A percentile compares a stretch with the other conserved stretches of the same genome.
These are phyloP conservation scores for Gavia stellata DNA, from an alignment of 2,113 vertebrate genomes.

Conservation along the genomic window DNA sequence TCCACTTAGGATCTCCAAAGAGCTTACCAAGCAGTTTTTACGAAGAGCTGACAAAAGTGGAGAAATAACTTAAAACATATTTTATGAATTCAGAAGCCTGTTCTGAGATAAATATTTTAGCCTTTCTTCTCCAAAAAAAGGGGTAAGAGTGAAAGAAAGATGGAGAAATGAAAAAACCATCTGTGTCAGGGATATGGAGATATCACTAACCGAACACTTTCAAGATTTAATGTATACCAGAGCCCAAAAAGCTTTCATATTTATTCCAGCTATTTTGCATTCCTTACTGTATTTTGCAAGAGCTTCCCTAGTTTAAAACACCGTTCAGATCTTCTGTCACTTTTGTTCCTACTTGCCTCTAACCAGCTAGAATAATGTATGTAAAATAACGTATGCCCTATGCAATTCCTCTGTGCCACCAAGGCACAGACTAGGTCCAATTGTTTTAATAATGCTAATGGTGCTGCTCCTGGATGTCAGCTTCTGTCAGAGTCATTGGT, in stretches of 20 bases:
- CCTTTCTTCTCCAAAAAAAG: not conserved
- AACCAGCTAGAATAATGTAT: not conserved
- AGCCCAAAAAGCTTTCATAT: not conserved
- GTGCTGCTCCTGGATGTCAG: not conserved
- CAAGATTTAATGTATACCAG: not conserved
- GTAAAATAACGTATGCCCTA: not conserved
- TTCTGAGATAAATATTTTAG: conserved; percentile 22
- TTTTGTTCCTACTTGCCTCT: not conserved
- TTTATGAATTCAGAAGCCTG: not conserved
- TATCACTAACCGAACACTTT: not conserved
- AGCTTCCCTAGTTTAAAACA: not conserved
- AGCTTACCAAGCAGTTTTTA: not conserved
- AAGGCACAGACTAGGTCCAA: not conserved
- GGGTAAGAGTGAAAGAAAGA: not conserved
- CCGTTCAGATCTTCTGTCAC: not conserved
- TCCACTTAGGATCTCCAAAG: not conserved
- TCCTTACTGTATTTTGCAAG: not conserved
- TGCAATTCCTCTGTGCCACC: not conserved
- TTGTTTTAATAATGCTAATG: not conserved
- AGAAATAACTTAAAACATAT: not conserved
- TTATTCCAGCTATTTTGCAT: not conserved
- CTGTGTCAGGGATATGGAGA: not conserved
- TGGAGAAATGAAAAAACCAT: not conserved
- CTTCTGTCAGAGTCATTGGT: not conserved
- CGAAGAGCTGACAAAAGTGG: not conserved